Base-by-base conservation (phyloP, 2,113 vertebrate genomes). In the Epinephelus lanceolatus region DNA sequence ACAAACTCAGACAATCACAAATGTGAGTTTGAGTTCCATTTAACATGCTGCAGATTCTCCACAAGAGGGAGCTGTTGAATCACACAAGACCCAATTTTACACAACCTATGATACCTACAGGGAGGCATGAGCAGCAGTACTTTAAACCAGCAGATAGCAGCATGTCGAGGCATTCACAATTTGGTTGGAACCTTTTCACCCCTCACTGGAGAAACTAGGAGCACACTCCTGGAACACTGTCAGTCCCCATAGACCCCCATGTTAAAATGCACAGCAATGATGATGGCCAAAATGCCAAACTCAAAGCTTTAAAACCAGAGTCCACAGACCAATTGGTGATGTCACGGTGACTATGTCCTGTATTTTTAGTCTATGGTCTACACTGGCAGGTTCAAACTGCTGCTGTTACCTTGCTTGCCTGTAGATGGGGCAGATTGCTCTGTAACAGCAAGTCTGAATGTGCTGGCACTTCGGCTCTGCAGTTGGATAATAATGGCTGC, bases 21-120 rank as follows among this genome's bases (percentile, higher is more conserved):
- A 21, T 19, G 12, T 14, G 25, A 25, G 18, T 21, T 9, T 63
- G 9, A 9, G 51, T 59, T 5, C 21, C 17, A 12, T 51, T n/a
- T 52, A 13, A 45, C 23, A 23, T 3, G 27, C 69, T 57, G 25
- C 23, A 67, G 62, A 51, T 52, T 56, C 4, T 23, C 80, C 72
- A 33, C 47, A 68, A 70, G 71, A 33, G 65, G 72, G 71, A 76
- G 47, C 23, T 30, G 25, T 56, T 55, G 4, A 27, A 9, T 27
- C 12, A 47, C 12, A 19, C 25, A 3, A 12, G 53, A 68, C 3
- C 33, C 5, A 37, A 17, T 63, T 61, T 52, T 21, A 53, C 67
- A 70, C 6, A n/a, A 37, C 6, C 2, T 53, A 1, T 33, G 18
- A 52, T 33, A 52, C 45, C 45, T 9, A 1, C 7, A 45, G 7